Conservation (phyloP, 2,797 vertebrate species). For the Pachyuromys duprasi region DNA sequence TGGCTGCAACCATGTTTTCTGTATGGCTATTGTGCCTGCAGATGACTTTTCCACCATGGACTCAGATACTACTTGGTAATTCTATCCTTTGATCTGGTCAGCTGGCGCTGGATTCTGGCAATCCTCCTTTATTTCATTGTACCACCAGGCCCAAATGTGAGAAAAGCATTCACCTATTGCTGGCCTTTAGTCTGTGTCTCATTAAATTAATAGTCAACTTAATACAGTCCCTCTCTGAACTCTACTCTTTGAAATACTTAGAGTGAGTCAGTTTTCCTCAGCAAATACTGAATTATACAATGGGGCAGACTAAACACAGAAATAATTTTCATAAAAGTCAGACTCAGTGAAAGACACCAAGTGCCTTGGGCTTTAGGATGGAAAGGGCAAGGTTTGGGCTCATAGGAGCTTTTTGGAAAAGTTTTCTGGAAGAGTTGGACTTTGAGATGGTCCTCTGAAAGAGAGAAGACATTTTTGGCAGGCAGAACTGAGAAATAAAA, state of each 20-base stretch:
- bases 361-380: background rate
- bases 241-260: background rate
- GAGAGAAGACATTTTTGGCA: background rate
- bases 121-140: background rate
- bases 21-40: background rate
- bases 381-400: background rate
- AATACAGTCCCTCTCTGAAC: conserved; percentile 18
- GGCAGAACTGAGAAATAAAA: background rate
- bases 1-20: background rate
- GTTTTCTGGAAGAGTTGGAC: background rate
- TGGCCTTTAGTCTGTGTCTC: background rate
- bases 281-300: conserved; percentile 28
- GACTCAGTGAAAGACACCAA: background rate
- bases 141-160: background rate
- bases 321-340: conserved; percentile 16
- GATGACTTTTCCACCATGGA: background rate
- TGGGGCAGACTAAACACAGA: background rate
- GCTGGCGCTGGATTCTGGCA: background rate
- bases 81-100: background rate
- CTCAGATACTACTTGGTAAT: background rate
- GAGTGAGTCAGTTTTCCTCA: background rate
- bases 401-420: conserved; percentile 20
- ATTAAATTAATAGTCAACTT: background rate
- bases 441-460: background rate
- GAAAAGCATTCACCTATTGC: background rate